Percentiles rank a stretch among this genome's conserved stretches.
These are phyloP conservation scores for Coregonus clupeaformis DNA, from an alignment of 2,113 vertebrate genomes.

Conservation along the genomic window DNA sequence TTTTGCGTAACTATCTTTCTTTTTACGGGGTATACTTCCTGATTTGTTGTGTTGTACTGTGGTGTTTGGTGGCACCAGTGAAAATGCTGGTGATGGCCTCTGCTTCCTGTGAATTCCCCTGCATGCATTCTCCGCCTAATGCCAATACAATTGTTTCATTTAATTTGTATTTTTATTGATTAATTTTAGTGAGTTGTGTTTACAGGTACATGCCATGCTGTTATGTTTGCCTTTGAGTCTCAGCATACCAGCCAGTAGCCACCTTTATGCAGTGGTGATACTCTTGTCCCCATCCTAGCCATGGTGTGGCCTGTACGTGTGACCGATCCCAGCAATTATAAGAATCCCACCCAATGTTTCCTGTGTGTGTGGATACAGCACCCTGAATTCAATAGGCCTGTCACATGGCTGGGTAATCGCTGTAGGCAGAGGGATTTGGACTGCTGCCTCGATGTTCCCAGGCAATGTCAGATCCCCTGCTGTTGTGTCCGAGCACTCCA, in stretches of 20 bases:
- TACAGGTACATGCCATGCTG: not conserved
- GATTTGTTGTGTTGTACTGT: not conserved
- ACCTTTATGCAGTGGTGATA: not conserved
- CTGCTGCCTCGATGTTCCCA: conserved; percentile 39
- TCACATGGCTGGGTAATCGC: conserved; percentile 40
- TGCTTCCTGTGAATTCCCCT: too few relatives aligned
- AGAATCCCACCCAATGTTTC: not conserved
- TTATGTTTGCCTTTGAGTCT: not conserved
- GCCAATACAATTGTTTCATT: conserved; percentile 7
- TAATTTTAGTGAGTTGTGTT: conserved; percentile 24
- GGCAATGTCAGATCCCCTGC: not conserved
- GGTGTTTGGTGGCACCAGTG: not conserved
- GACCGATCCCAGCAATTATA: conserved; percentile 2
- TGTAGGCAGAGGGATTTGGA: conserved; percentile 27
- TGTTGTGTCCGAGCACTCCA: not conserved
- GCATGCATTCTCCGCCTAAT: too few relatives aligned
- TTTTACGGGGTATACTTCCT: not conserved
- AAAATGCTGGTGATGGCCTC: not conserved
- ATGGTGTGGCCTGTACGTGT: not conserved
- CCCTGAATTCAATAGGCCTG: conserved; percentile 10
- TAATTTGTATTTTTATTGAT: conserved; percentile 19
- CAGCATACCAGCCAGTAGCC: not conserved
- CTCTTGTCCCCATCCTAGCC: not conserved
- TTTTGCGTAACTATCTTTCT: too few relatives aligned
- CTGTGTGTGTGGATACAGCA: not conserved